Evolutionary conservation across 2,888 invertebrate species (phyloP), one percentile per base, ranked within the genome.

Genomic region (Bombyx huttoni): DNA sequence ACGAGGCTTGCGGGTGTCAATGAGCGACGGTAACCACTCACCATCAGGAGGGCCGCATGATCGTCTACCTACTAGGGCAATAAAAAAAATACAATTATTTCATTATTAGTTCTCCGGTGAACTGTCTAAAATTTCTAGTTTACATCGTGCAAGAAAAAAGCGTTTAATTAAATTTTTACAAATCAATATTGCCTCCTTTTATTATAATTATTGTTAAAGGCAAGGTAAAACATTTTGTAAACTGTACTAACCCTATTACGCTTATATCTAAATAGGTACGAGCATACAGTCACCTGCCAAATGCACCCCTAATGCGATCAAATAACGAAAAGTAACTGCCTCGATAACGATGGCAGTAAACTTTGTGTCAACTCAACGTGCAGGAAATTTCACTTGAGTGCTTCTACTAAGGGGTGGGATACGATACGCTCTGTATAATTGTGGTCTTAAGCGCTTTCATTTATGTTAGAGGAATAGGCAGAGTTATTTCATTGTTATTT

Each of bases 261-360:
- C 8, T 40, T 10, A 10, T 40, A 35, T 35, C 7, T 35, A 40
- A 40, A 12, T 40, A 40, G 9, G 9, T 40, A 40, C 8, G 40
- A 10, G 33, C 24, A 46, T 24, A 24, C 8, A 50, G 50, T 46
- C 46, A 50, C 34, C 13, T 24, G 40, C n/a, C 33, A 49, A 59
- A 64, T 66, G 63, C 68, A 71, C 76, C 77, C 81, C 70, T 83
- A 83, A 86, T 83, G 78, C 75, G 81, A 85, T 85, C 83, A 79
- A 84, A 87, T 85, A 77, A 84, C 85, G 71, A 63, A 76, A 77
- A 78, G 75, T 85, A 78, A 87, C 78, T 75, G 71, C 60, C 71
- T 68, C 73, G 86, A 84, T 86, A 86, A 86, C 86, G 85, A 81
- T 78, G 61, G 72, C 68, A 61, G 77, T 86, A 86, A 86, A 84